Conservation (phyloP, 2,888 invertebrate genomes). For the Hemicrepidius hirtus region DNA sequence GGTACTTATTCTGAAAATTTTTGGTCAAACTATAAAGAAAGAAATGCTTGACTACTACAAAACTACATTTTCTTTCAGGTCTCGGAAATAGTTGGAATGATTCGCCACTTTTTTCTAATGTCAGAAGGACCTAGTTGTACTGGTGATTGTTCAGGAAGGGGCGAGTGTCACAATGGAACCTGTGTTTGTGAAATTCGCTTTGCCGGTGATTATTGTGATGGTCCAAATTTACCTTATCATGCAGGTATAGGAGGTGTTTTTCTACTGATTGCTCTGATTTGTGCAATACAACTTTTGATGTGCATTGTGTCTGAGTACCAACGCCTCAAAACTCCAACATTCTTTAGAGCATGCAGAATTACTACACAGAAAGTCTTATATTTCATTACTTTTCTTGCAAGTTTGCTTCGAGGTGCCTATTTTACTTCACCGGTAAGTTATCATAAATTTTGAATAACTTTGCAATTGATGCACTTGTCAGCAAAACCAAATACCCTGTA, state of each 20-base stretch:
- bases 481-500: too few relatives aligned
- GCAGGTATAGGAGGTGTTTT: slow-evolving; percentile 84
- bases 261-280: slow-evolving; percentile 88
- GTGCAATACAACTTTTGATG: slow-evolving; percentile 88
- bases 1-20: too few relatives aligned
- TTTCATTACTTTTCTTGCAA: slow-evolving; percentile 89
- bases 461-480: too few relatives aligned
- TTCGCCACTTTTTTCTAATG: slow-evolving; percentile 70
- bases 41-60: too few relatives aligned
- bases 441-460: background rate
- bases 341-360: slow-evolving; percentile 87
- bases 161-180: slow-evolving; percentile 93
- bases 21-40: too few relatives aligned
- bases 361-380: slow-evolving; percentile 94
- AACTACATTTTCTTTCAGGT: slow-evolving; percentile 42
- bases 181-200: slow-evolving; percentile 93
- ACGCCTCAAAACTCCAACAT: slow-evolving; percentile 87
- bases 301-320: slow-evolving; percentile 89
- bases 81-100: slow-evolving; percentile 62
- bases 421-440: slow-evolving; percentile 90
- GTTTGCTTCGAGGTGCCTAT: slow-evolving; percentile 89
- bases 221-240: slow-evolving; percentile 89
- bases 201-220: slow-evolving; percentile 88
- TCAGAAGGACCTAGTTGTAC: slow-evolving; percentile 75
- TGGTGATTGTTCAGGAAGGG: slow-evolving; percentile 90